Evolutionary conservation across 2,888 invertebrate genomes (phyloP).

Genomic region (Machimus atricapillus): DNA sequence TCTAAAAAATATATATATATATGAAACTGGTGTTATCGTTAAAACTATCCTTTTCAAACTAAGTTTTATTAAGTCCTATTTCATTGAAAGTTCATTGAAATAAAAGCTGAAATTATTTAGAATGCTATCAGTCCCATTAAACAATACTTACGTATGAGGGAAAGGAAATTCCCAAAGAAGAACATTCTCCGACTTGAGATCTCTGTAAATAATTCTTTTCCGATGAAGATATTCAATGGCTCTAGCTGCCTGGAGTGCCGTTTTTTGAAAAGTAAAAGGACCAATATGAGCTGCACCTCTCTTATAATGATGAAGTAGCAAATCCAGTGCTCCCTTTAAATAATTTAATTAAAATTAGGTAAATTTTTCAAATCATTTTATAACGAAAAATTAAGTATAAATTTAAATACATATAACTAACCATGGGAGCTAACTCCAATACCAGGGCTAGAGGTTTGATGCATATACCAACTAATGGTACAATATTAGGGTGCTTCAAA

Average conservation of each 20-base stretch:
- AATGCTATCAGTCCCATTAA: not conserved
- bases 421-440: conserved; percentile 84
- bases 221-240: conserved; percentile 96
- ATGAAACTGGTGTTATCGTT: no score
- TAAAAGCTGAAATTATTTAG: not conserved
- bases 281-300: conserved; percentile 84
- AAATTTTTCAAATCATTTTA: not conserved
- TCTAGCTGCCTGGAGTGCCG: conserved; percentile 89
- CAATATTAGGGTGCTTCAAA: conserved; percentile 89
- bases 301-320: conserved; percentile 82
- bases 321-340: conserved; percentile 82
- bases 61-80: no score
- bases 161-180: conserved; percentile 96
- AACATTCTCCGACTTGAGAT: conserved; percentile 91
- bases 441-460: conserved; percentile 88
- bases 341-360: conserved; percentile 8
- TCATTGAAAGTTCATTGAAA: no score
- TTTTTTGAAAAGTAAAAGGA: conserved; percentile 80
- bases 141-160: conserved; percentile 64
- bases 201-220: conserved; percentile 85
- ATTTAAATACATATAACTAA: conserved; percentile 46
- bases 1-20: no score
- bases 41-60: no score
- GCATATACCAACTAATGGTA: conserved; percentile 89
- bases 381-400: not conserved